Evolutionary conservation across 2,797 vertebrate species (phyloP).

Genomic region (Falco columbarius): DNA sequence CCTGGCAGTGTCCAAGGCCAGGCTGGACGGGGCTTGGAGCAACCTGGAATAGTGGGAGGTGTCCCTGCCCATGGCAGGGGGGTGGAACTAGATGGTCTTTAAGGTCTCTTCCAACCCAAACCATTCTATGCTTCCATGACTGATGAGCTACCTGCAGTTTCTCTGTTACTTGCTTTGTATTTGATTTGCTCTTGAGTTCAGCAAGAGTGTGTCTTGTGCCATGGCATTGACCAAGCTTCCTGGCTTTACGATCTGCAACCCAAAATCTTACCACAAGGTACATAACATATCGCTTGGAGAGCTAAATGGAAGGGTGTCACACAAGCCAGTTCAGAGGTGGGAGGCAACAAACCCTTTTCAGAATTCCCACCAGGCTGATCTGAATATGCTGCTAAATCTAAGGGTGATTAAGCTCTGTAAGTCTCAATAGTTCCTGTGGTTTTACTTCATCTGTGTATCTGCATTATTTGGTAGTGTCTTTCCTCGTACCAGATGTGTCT

Average conservation of each 20-base stretch:
- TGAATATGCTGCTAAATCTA: background rate
- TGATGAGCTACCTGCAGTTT: background rate
- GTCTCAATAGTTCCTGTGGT: background rate
- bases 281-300: background rate
- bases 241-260: background rate
- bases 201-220: background rate
- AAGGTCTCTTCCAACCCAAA: too few relatives aligned
- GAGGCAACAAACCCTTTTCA: background rate
- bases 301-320: background rate
- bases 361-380: background rate
- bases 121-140: too few relatives aligned
- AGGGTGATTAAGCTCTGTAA: background rate
- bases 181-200: background rate
- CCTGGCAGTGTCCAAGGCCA: too few relatives aligned
- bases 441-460: background rate
- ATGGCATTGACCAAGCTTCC: background rate
- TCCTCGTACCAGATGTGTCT: background rate
- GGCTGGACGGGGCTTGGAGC: too few relatives aligned
- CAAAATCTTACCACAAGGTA: background rate
- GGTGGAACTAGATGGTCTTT: too few relatives aligned
- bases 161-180: background rate
- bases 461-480: background rate
- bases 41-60: too few relatives aligned
- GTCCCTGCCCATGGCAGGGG: too few relatives aligned
- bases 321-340: background rate